Evolutionary conservation across 2,797 vertebrate genomes (phyloP).

Genomic region (Alexandromys oeconomus): DNA sequence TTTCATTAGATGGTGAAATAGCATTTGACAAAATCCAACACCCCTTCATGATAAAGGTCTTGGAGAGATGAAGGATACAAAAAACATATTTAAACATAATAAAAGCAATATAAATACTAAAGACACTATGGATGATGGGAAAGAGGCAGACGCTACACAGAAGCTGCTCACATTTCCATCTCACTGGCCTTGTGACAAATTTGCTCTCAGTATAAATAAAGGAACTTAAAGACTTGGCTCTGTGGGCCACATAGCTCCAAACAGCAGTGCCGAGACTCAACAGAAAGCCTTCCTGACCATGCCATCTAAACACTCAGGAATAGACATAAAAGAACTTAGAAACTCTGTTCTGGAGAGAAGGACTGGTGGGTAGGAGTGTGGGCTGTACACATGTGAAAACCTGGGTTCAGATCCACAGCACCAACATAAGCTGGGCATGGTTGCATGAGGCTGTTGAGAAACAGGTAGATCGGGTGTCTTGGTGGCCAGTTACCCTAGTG

Average conservation of each 20-base stretch:
- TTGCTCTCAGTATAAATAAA: not conserved
- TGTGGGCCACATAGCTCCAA: not conserved
- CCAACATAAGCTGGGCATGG: no score
- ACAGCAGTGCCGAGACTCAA: not conserved
- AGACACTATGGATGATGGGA: accelerated
- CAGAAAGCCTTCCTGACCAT: not conserved
- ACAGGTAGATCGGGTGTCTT: not conserved
- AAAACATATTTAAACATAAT: no score
- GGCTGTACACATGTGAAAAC: not conserved
- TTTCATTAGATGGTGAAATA: no score
- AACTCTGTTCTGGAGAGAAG: not conserved
- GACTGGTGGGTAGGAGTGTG: no score
- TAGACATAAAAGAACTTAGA: not conserved
- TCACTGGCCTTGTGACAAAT: not conserved
- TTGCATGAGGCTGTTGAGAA: not conserved
- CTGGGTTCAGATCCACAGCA: not conserved
- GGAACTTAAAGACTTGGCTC: not conserved
- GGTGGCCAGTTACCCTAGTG: not conserved
- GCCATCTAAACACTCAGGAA: not conserved
- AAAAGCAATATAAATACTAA: not conserved
- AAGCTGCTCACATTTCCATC: not conserved
- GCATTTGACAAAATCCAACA: no score
- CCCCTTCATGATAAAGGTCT: no score
- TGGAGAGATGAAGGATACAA: no score
- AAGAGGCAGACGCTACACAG: not conserved